Conservation (phyloP, 2,797 vertebrate genomes). For the Urophycis tenuis region DNA sequence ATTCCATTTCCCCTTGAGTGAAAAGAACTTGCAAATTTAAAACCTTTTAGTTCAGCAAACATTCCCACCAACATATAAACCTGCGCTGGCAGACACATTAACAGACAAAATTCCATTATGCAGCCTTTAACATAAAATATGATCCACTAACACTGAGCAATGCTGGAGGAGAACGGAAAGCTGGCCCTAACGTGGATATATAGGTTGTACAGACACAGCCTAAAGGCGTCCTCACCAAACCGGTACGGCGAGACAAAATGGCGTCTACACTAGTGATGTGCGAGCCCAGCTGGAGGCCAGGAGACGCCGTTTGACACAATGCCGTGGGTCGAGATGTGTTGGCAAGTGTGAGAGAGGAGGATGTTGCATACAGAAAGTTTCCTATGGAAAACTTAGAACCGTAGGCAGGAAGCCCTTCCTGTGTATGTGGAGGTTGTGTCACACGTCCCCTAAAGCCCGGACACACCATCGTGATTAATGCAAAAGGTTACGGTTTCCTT, state of each 20-base stretch:
- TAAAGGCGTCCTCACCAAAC: neutral
- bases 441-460: neutral
- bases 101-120: constrained; percentile 43
- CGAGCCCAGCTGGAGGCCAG: neutral
- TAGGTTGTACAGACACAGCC: neutral
- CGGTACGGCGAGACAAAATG: neutral
- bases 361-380: neutral
- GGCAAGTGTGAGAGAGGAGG: neutral
- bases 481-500: neutral
- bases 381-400: constrained; percentile 35
- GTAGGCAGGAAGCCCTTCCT: constrained; percentile 62
- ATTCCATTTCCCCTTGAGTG: neutral
- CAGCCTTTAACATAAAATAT: constrained; percentile 40
- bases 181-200: constrained; percentile 30
- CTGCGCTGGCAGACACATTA: constrained; percentile 46
- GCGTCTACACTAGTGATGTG: neutral
- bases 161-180: constrained; percentile 45
- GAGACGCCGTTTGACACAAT: neutral
- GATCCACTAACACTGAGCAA: neutral
- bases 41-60: constrained; percentile 49
- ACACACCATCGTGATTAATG: no score
- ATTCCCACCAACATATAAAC: constrained; percentile 48
- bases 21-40: neutral
- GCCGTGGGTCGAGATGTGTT: neutral
- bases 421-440: constrained; percentile 7